Evolutionary conservation across 2,888 invertebrate species (phyloP), one percentile per base, ranked within the genome.

Genomic region (Seira musarum): DNA sequence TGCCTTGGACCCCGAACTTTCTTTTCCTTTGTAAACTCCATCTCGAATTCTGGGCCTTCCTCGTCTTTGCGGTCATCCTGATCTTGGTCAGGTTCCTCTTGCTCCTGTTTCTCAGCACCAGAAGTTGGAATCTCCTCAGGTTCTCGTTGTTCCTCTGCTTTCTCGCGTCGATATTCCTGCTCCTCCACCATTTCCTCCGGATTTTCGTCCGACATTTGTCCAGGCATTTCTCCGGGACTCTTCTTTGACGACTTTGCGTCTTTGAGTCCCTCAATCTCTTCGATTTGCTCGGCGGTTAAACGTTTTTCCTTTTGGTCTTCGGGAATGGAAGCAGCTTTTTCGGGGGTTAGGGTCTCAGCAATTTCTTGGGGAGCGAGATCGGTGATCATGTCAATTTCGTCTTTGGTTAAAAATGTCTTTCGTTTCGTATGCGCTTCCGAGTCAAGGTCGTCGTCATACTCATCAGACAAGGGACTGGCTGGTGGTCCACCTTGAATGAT

Each of bases 241-340:
- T 19, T n/a, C 40, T 49, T 13, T 49, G 60, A 25, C 0, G 22
- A 40, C 19, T 40, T n/a, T n/a, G n/a, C 25, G 3, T 63, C 53
- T 21, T 35, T 30, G 40, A 79, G 35, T n/a, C 53, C 67, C 21
- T 73, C 21, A 22, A 79, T 73, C 40, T 67, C 67, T 67, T 63
- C 25, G 1, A 24, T 46, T 53, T 75, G 75, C 8, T 68, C 75
- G 0, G 61, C 25, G 2, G 61, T 68, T 40, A 75, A 75, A n/a
- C 17, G 22, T 40, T 19, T 35, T 8, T 57, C 3, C 6, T 67
- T 6, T 2, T 24, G 22, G 0, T 57, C 66, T 1, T 24, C 17
- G 21, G 66, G 35, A 22, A 74, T 35, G 1, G 17, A 30, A n/a
- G 40, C 60, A 15, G 75, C 75, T 17, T 21, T 40, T 68, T 25